phyloP scores from a whole-genome alignment of 2,113 vertebrate genomes.

The Phrynosoma platyrhinos region DNA sequence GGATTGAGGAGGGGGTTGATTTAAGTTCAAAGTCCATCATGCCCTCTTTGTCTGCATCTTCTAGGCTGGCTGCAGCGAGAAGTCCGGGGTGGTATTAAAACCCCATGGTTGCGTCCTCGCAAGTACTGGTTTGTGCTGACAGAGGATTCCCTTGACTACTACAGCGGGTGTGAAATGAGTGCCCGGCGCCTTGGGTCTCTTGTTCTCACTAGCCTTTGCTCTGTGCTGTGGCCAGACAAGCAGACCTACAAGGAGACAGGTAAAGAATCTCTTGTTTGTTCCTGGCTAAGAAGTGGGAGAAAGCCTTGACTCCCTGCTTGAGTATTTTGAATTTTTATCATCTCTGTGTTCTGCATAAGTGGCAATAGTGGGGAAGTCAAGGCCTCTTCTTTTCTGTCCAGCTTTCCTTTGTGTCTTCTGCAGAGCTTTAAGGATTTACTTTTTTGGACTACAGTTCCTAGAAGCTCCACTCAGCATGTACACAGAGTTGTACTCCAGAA shows the following conservation, averaged over 20 bases:
- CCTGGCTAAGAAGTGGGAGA: background rate
- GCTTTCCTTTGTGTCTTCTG: background rate
- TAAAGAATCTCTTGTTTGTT: conserved; percentile 52
- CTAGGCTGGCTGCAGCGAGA: conserved; percentile 94
- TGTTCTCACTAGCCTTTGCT: conserved; percentile 95
- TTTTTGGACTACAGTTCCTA: background rate
- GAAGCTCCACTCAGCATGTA: no score
- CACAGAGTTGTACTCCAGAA: background rate
- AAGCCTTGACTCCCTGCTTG: background rate
- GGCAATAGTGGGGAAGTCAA: background rate
- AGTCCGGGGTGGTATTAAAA: conserved; percentile 79
- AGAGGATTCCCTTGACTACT: conserved; percentile 93
- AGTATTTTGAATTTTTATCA: background rate
- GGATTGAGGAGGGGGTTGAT: background rate
- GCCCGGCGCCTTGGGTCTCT: conserved; percentile 88
- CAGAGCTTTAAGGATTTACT: background rate
- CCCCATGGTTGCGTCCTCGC: conserved; percentile 89
- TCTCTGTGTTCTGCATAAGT: background rate
- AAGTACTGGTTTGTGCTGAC: conserved; percentile 96
- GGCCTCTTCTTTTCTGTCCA: background rate
- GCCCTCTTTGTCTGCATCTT: background rate
- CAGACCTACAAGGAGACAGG: conserved; percentile 93
- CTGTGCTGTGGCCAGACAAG: conserved; percentile 94
- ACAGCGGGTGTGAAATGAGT: conserved; percentile 86
- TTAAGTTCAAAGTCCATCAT: background rate